phyloP scores from a whole-genome alignment of 2,113 vertebrate species.

The Actinemys pallida region DNA sequence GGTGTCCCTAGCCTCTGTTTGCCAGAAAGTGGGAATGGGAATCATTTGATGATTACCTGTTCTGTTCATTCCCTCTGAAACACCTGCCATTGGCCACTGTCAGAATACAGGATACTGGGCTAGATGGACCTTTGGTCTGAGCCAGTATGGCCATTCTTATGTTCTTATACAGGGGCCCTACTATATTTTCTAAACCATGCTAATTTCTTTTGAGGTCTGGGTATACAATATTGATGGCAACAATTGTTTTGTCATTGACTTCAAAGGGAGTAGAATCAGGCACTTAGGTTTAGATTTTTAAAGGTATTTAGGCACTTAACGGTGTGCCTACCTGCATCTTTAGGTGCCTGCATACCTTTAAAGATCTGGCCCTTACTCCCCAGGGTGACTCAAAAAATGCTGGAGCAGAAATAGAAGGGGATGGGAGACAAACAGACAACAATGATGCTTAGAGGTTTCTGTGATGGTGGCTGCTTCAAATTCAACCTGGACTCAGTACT shows the following conservation, averaged over 20 bases:
- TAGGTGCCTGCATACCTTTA: conserved; percentile 64
- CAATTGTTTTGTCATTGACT: conserved; percentile 68
- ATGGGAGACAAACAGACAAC: neutral
- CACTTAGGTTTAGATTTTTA: conserved; percentile 36
- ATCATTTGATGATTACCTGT: too few relatives aligned
- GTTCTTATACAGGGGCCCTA: conserved; percentile 17
- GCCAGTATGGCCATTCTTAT: too few relatives aligned
- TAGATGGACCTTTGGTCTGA: too few relatives aligned
- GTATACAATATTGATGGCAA: conserved; percentile 3
- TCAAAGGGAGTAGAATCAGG: conserved; percentile 43
- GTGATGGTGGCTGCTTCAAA: conserved; percentile 8
- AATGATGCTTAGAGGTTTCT: neutral
- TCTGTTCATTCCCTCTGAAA: too few relatives aligned
- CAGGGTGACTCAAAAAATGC: conserved; percentile 46
- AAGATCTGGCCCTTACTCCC: conserved; percentile 64
- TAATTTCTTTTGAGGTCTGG: conserved; percentile 58
- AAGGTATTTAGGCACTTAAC: conserved; percentile 71
- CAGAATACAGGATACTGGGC: too few relatives aligned
- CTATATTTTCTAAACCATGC: conserved; percentile 59
- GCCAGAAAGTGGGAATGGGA: too few relatives aligned
- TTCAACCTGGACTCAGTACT: conserved; percentile 17
- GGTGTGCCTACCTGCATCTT: conserved; percentile 65
- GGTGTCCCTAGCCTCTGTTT: too few relatives aligned
- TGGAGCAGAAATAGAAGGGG: conserved; percentile 23
- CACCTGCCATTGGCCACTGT: too few relatives aligned